Evolutionary conservation across 2,888 invertebrate species (phyloP).

Genomic region (Yponomeuta cagnagella): DNA sequence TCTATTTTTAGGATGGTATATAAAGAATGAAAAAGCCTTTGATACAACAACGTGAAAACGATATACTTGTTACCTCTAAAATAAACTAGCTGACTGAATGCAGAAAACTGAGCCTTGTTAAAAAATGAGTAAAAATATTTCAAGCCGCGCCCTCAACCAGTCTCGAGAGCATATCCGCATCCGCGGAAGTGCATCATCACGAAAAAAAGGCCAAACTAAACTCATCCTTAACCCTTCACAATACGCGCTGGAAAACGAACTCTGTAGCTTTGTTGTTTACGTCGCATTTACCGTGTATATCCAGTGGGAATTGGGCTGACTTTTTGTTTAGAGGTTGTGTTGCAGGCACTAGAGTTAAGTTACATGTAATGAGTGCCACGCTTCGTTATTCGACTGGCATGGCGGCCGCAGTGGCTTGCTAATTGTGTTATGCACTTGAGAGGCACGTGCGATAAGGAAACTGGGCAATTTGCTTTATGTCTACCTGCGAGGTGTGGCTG

Average conservation of each 20-base stretch:
- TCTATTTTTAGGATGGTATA: not conserved
- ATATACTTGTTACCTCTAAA: not conserved
- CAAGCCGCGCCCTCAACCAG: slow-evolving; percentile 7
- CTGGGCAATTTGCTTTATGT: not conserved
- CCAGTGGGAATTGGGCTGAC: not conserved
- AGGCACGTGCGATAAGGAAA: slow-evolving; percentile 12
- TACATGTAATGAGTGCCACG: slow-evolving; percentile 50
- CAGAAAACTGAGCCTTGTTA: not conserved
- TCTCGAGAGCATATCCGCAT: slow-evolving; percentile 14
- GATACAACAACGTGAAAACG: not conserved
- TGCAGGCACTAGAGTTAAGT: slow-evolving; percentile 36
- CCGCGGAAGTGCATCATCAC: not conserved
- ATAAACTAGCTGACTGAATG: not conserved
- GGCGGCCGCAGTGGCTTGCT: slow-evolving; percentile 48
- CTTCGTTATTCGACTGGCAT: slow-evolving; percentile 58
- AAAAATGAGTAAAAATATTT: slow-evolving; percentile 1
- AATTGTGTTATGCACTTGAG: slow-evolving; percentile 40
- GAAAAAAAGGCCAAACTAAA: not conserved
- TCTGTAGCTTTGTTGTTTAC: not conserved
- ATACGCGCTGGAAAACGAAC: not conserved
- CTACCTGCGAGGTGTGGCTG: not conserved
- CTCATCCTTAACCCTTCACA: not conserved
- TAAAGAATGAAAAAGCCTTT: not conserved
- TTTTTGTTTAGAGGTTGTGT: not conserved
- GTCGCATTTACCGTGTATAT: not conserved